Conservation (phyloP, 92 coral and sea anemone species). For the Diadumene lineata region DNA sequence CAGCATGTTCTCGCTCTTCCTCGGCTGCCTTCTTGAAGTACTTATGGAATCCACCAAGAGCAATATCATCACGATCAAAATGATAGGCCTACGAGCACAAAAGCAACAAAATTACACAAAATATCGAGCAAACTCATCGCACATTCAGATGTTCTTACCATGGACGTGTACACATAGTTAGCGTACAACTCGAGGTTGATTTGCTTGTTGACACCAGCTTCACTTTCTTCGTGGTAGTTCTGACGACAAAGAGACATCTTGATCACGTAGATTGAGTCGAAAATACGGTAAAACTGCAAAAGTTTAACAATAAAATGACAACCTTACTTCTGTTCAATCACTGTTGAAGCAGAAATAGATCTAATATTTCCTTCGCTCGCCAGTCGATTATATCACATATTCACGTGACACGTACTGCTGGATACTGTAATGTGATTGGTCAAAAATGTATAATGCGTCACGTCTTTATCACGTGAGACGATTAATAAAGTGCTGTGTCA, state of each 20-base stretch:
- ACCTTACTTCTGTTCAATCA: slow-evolving; percentile 86
- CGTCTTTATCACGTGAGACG: not conserved
- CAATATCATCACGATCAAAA: slow-evolving; percentile 98
- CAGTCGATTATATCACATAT: slow-evolving; percentile 3
- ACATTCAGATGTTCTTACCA: slow-evolving; percentile 45
- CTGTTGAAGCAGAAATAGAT: slow-evolving; percentile 97
- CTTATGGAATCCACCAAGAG: slow-evolving; percentile 82
- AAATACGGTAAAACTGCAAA: not conserved
- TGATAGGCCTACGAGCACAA: slow-evolving; percentile 66
- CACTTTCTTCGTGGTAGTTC: slow-evolving; percentile 90
- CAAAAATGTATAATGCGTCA: not conserved
- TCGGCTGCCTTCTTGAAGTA: slow-evolving; percentile 78
- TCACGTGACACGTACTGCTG: slow-evolving; percentile 2
- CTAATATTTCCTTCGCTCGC: slow-evolving; percentile 36
- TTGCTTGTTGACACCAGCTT: slow-evolving; percentile 97
- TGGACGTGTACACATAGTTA: slow-evolving; percentile 85
- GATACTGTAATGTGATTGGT: not conserved
- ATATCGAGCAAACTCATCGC: not conserved
- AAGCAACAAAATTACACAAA: not conserved
- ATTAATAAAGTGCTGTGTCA: not conserved
- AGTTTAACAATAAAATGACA: not conserved
- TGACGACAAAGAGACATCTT: slow-evolving; percentile 85
- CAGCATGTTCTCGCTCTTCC: slow-evolving; percentile 96
- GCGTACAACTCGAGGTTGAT: slow-evolving; percentile 98
- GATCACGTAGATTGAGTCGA: slow-evolving; percentile 13